Evolutionary conservation across 1,140 invertebrate species (phyloP).

Genomic region (Anagrus nilaparvatae): DNA sequence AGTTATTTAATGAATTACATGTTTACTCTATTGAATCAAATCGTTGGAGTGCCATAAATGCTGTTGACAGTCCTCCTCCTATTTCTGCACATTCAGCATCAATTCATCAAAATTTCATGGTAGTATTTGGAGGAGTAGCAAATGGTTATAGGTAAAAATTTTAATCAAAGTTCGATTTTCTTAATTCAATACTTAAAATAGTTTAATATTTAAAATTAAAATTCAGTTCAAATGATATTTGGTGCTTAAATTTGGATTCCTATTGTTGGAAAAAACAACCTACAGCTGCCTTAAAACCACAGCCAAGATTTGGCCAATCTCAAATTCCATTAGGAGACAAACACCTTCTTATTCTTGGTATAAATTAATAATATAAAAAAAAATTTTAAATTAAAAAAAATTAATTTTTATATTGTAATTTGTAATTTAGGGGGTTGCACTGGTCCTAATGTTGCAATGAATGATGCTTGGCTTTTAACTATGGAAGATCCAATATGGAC

Average conservation of each 20-base stretch:
- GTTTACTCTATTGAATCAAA: slow-evolving; percentile 76
- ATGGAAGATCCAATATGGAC: slow-evolving; percentile 55
- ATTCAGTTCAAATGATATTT: slow-evolving; percentile 72
- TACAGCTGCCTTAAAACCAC: slow-evolving; percentile 58
- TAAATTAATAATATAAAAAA: too few relatives aligned
- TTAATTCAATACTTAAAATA: slow-evolving; percentile 7
- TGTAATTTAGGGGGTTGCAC: slow-evolving; percentile 52
- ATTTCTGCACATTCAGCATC: slow-evolving; percentile 89
- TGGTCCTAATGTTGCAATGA: slow-evolving; percentile 58
- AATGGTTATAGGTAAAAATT: slow-evolving; percentile 26
- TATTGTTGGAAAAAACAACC: slow-evolving; percentile 68
- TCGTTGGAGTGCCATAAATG: slow-evolving; percentile 69
- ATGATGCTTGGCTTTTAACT: slow-evolving; percentile 60
- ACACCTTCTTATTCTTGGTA: slow-evolving; percentile 63
- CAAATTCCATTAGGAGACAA: slow-evolving; percentile 62
- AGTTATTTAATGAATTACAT: slow-evolving; percentile 88
- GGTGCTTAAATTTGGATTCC: slow-evolving; percentile 74
- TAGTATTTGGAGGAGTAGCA: slow-evolving; percentile 76
- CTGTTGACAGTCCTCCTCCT: slow-evolving; percentile 57
- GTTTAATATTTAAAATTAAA: slow-evolving; percentile 18
- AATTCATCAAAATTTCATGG: slow-evolving; percentile 76
- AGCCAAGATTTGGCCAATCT: slow-evolving; percentile 81
- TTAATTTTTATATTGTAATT: neutral
- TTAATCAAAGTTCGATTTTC: neutral
- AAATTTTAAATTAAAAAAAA: too few relatives aligned